These are phyloP conservation scores for Cremastinae sp. DNA, from an alignment of 2,888 invertebrate species.

Conservation along the genomic window DNA sequence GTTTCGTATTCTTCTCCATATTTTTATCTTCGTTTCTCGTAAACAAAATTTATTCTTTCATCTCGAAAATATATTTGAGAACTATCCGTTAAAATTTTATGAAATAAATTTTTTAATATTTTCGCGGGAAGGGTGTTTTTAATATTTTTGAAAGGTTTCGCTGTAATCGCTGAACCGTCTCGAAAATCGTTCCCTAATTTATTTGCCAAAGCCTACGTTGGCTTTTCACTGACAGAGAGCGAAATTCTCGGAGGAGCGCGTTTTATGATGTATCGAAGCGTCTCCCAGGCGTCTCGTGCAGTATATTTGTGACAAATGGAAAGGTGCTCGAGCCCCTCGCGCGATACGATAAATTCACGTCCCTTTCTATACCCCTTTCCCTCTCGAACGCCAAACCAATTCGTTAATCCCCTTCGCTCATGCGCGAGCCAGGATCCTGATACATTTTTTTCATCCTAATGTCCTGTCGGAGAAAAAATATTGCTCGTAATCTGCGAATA, in stretches of 20 bases:
- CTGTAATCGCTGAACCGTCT: too few species aligned
- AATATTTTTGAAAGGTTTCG: too few species aligned
- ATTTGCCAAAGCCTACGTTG: constrained; percentile 18
- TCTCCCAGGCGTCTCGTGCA: constrained; percentile 38
- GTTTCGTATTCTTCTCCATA: constrained; percentile 7
- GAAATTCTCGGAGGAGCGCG: constrained; percentile 35
- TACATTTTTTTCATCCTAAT: background rate
- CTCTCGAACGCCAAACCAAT: constrained; percentile 51
- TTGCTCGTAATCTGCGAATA: too few species aligned
- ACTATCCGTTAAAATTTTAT: too few species aligned
- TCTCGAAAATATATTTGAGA: too few species aligned
- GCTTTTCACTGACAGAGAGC: constrained; percentile 28
- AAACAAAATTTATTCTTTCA: too few species aligned
- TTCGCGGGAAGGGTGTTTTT: too few species aligned
- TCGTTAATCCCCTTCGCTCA: constrained; percentile 58
- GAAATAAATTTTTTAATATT: too few species aligned
- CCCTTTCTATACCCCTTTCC: constrained; percentile 18
- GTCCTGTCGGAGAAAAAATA: too few species aligned
- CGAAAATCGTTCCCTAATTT: constrained; percentile 8
- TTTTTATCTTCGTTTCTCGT: too few species aligned
- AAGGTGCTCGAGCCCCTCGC: constrained; percentile 55
- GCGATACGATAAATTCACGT: constrained; percentile 62
- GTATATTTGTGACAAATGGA: constrained; percentile 61
- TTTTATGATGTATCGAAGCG: constrained; percentile 50
- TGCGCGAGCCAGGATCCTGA: constrained; percentile 28